phyloP scores from a whole-genome alignment of 2,797 vertebrate genomes.

The Halcyon badia region DNA sequence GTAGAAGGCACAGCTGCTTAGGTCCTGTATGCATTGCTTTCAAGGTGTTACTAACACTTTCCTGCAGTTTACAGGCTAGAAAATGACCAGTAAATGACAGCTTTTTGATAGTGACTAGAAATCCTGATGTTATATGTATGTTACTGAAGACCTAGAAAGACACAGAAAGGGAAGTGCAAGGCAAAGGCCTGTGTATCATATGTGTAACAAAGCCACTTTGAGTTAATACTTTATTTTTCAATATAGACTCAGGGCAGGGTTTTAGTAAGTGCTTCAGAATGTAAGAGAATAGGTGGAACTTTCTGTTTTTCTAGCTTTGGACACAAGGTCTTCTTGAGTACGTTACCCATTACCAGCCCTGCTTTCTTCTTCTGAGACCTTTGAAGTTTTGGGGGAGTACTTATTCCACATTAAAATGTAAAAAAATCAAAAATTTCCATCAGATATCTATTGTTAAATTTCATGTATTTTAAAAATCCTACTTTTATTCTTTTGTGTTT shows the following conservation, averaged over 20 bases:
- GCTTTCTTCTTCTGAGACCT: not conserved
- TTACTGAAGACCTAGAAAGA: not conserved
- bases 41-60: not conserved
- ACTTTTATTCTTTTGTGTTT: not conserved
- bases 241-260: accelerated
- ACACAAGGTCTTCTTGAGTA: not conserved
- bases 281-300: not conserved
- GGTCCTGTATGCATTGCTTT: not conserved
- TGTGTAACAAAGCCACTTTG: not conserved
- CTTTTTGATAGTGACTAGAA: not conserved
- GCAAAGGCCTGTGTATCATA: not conserved
- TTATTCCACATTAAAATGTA: not conserved
- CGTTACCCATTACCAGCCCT: accelerated
- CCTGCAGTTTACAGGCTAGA: not conserved
- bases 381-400: not conserved
- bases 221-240: not conserved
- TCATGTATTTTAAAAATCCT: not conserved
- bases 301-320: not conserved
- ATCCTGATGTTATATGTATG: not conserved
- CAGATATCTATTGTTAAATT: not conserved
- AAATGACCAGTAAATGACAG: not conserved
- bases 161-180: not conserved
- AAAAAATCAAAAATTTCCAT: not conserved
- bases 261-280: not conserved
- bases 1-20: not conserved